Evolutionary conservation across 2,113 vertebrate species (phyloP).

Genomic region (Tursiops truncatus): DNA sequence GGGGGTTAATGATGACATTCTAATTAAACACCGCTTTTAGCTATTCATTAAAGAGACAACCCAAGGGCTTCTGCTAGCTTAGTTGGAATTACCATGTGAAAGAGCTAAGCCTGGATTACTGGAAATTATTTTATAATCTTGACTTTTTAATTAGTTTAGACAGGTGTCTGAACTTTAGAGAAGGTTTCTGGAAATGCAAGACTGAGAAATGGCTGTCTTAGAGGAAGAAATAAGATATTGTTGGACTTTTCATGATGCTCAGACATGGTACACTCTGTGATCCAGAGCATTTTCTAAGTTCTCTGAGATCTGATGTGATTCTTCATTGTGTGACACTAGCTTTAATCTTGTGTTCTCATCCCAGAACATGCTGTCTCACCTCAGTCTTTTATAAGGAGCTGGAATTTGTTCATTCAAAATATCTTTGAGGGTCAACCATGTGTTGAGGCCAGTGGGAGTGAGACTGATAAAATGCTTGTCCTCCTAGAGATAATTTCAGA

Average conservation of each 20-base stretch:
- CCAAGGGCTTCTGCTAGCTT: neutral
- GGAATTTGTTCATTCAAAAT: neutral
- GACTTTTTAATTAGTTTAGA: neutral
- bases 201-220: neutral
- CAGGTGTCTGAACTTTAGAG: neutral
- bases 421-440: neutral
- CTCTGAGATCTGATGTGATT: neutral
- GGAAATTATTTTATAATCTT: constrained; percentile 29
- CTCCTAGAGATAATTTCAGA: neutral
- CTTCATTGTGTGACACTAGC: neutral
- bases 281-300: neutral
- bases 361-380: neutral
- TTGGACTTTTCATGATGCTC: neutral
- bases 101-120: constrained; percentile 22
- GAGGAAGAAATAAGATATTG: neutral
- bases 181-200: neutral
- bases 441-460: neutral
- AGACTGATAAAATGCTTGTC: neutral
- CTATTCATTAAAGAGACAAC: neutral
- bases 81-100: neutral
- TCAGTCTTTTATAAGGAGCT: neutral
- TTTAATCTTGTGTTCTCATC: neutral
- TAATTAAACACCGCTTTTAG: constrained; percentile 30
- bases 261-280: fast-evolving
- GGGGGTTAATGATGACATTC: neutral